These are phyloP conservation scores for Bujurquina vittata DNA, from an alignment of 2,113 vertebrate species.

Conservation along the genomic window DNA sequence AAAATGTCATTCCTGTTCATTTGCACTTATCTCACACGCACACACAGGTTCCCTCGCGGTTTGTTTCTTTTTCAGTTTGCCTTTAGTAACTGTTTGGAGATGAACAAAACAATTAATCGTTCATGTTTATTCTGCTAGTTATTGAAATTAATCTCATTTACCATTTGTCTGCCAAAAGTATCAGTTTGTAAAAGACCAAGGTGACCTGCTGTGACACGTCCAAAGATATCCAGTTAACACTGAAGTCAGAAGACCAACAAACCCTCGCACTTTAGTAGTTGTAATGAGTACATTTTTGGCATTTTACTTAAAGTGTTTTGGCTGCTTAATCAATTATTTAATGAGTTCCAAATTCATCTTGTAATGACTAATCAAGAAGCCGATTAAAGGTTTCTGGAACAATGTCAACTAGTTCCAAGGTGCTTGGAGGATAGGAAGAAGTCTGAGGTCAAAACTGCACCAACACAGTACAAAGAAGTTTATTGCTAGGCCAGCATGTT, in stretches of 20 bases:
- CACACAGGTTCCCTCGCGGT: background rate
- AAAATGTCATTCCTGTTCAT: slow-evolving; percentile 25
- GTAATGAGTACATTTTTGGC: background rate
- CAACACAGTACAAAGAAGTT: background rate
- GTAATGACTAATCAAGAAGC: too few species aligned
- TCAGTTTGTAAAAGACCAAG: too few species aligned
- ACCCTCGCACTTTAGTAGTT: background rate
- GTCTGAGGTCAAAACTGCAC: background rate
- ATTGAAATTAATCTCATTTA: too few species aligned
- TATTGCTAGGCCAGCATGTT: background rate
- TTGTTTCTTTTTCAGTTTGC: background rate
- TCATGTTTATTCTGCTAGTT: background rate
- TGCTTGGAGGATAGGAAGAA: too few species aligned
- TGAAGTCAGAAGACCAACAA: background rate
- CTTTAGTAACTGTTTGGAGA: background rate
- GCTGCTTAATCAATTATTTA: too few species aligned
- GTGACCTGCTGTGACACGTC: too few species aligned
- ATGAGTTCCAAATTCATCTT: too few species aligned
- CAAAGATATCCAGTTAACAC: too few species aligned
- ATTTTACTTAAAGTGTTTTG: too few species aligned
- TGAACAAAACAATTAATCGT: background rate
- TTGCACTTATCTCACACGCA: background rate
- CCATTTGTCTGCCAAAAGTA: too few species aligned
- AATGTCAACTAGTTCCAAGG: too few species aligned
- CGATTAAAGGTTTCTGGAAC: too few species aligned